A percentile compares a stretch with the other conserved stretches of the same genome.
phyloP scores from a whole-genome alignment of 2,797 vertebrate genomes.

The Mormyrus hasselquistii region DNA sequence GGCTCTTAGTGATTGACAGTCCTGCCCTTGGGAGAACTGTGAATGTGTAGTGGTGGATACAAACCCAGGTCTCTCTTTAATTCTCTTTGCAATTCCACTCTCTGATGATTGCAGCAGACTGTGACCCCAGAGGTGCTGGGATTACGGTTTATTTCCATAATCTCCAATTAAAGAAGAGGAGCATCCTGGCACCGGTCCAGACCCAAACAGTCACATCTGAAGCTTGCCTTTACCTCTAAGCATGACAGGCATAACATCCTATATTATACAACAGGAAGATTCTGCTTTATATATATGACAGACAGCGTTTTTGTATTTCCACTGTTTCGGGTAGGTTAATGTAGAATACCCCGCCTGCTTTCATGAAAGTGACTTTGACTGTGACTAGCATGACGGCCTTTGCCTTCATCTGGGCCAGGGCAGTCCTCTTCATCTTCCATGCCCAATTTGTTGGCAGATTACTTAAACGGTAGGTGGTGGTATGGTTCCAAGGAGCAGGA shows the following conservation, averaged over 20 bases:
- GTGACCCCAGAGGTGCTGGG: slow-evolving; percentile 4
- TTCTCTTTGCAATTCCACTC: slow-evolving; percentile 14
- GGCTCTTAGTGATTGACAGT: not conserved
- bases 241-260: not conserved
- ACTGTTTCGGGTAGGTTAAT: not conserved
- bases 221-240: not conserved
- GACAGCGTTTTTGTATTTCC: not conserved
- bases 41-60: not conserved
- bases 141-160: slow-evolving; percentile 26
- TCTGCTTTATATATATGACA: not conserved
- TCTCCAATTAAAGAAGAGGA: slow-evolving; percentile 10
- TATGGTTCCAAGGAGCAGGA: not conserved
- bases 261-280: not conserved
- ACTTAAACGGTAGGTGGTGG: not conserved
- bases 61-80: not conserved
- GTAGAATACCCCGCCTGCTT: not conserved
- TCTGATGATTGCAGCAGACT: slow-evolving; percentile 15
- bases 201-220: not conserved
- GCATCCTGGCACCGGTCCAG: not conserved
- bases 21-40: not conserved
- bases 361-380: not conserved
- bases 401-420: not conserved
- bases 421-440: not conserved
- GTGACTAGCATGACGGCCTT: not conserved
- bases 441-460: not conserved